These are phyloP conservation scores for Pithys albifrons DNA, from an alignment of 2,113 vertebrate genomes.

Conservation along the genomic window DNA sequence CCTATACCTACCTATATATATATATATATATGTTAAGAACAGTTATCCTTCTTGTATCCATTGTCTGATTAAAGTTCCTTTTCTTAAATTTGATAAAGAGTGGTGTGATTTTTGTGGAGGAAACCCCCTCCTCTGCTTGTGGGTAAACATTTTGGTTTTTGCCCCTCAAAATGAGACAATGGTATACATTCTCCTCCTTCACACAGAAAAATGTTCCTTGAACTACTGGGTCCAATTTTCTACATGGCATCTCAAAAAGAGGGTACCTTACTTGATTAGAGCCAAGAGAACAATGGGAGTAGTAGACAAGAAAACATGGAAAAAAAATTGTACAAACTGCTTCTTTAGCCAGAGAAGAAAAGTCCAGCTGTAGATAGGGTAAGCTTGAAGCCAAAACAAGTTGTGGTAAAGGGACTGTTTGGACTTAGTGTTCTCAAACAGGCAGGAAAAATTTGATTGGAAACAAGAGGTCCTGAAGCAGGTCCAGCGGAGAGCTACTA, in stretches of 20 bases:
- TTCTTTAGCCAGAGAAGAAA: background rate
- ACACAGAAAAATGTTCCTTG: background rate
- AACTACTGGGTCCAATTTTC: background rate
- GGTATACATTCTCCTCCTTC: background rate
- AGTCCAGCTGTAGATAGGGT: background rate
- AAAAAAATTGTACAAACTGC: background rate
- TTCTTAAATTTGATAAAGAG: too few relatives aligned
- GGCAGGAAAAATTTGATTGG: background rate
- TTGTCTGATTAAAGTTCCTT: too few relatives aligned
- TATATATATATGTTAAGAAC: too few relatives aligned
- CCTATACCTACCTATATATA: too few relatives aligned
- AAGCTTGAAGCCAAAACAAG: background rate
- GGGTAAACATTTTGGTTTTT: too few relatives aligned
- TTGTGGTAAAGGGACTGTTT: background rate
- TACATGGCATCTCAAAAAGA: background rate
- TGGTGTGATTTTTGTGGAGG: too few relatives aligned
- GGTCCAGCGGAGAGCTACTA: background rate
- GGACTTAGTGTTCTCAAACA: background rate
- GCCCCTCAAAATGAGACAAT: too few relatives aligned
- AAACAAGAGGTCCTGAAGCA: background rate
- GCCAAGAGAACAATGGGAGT: background rate
- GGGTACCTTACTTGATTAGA: background rate
- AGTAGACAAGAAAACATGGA: background rate
- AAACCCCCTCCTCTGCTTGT: too few relatives aligned
- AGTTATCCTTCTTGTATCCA: too few relatives aligned